Percentiles rank a stretch among this genome's conserved stretches.
Conservation (phyloP, 2,113 vertebrate genomes). For the Alectura lathami region DNA sequence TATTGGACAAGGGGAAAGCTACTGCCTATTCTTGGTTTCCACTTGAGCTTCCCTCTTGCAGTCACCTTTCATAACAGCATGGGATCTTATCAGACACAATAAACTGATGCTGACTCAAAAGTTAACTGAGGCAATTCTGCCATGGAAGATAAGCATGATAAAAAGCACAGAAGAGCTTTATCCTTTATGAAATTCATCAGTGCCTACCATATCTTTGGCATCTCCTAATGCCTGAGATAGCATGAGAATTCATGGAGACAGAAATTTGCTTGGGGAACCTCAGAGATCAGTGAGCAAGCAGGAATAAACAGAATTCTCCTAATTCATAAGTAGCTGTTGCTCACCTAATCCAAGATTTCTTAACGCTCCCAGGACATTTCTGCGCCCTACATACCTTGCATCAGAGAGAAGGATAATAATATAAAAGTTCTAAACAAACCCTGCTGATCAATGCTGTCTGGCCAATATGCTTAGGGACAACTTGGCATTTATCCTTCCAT, state of each 20-base stretch:
- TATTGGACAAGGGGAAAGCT: background rate
- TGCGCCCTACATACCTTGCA: background rate
- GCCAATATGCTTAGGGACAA: background rate
- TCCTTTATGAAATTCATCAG: background rate
- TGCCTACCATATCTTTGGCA: background rate
- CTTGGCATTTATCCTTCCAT: background rate
- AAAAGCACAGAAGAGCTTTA: background rate
- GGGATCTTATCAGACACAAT: background rate
- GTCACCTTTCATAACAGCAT: background rate
- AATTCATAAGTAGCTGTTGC: background rate
- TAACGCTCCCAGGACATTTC: background rate
- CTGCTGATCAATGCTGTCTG: background rate
- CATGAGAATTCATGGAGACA: background rate
- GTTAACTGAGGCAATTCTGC: background rate
- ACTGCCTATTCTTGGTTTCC: background rate
- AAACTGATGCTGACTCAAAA: background rate
- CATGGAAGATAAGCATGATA: background rate
- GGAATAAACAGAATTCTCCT: background rate
- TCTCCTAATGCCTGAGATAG: background rate
- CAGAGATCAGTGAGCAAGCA: background rate
- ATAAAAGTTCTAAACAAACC: background rate
- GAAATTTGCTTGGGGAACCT: background rate
- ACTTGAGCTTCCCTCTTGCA: background rate
- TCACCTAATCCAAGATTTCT: background rate
- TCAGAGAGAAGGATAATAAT: background rate